Conservation (phyloP, 2,888 invertebrate species). For the Parnassius apollo region DNA sequence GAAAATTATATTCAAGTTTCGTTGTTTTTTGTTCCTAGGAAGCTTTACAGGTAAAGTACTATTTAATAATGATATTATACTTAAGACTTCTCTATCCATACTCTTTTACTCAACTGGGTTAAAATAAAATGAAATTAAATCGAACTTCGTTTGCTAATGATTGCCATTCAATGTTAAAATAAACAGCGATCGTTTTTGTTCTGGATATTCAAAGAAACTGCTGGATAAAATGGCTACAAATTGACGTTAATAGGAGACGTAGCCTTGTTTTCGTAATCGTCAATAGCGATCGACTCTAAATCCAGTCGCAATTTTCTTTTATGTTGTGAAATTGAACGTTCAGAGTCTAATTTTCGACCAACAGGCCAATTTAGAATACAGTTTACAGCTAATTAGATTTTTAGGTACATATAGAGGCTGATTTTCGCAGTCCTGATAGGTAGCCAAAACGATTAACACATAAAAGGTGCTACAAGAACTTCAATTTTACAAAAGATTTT, state of each 20-base stretch:
- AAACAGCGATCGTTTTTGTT: conserved; percentile 14
- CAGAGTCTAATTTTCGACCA: conserved; percentile 55
- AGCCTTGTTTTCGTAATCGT: conserved; percentile 38
- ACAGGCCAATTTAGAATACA: conserved; percentile 70
- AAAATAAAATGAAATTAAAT: not conserved
- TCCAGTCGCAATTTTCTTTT: conserved; percentile 26
- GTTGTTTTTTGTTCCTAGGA: too few species aligned
- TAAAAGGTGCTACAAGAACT: conserved; percentile 7
- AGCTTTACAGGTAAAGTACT: too few species aligned
- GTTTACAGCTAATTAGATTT: conserved; percentile 75
- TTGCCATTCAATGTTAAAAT: conserved; percentile 15
- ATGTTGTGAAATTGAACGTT: conserved; percentile 26
- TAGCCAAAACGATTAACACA: conserved; percentile 35
- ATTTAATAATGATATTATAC: too few species aligned
- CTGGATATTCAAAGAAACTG: conserved; percentile 24
- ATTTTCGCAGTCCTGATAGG: conserved; percentile 41
- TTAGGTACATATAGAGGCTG: conserved; percentile 59
- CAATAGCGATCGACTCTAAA: conserved; percentile 40
- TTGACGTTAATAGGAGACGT: conserved; percentile 34
- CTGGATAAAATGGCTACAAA: conserved; percentile 32
- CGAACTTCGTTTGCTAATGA: conserved; percentile 7
- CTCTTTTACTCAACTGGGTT: too few species aligned
- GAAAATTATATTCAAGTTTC: too few species aligned
- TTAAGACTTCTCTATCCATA: too few species aligned
- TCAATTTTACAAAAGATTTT: not conserved